Base-by-base conservation (phyloP, 92 coral and sea anemone species). In the Diadumene lineata region DNA sequence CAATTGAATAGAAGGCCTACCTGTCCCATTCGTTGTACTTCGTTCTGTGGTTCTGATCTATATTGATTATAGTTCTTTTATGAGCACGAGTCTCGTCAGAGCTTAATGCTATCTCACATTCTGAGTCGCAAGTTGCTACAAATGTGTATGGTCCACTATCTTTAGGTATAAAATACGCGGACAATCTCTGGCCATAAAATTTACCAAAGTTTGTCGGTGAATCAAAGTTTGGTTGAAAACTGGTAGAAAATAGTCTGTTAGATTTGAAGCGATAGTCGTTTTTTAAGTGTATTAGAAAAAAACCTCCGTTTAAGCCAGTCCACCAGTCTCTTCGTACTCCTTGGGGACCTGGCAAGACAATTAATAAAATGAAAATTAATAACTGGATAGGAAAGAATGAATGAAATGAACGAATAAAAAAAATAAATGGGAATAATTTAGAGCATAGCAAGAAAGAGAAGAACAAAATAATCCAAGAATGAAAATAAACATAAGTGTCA, bases 81-180 rank as follows among this genome's bases (percentile, higher is more conserved):
- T 80, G 75, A 21, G 16, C 75, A 38, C 84, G 87, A 38, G 31
- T 63, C 56, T 90, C 96, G 75, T 86, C 87, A 2, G 27, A 19
- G 58, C 96, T 87, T 8, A 90, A 69, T 33, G 70, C 72, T 0
- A 90, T 75, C 60, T 76, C 80, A 56, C 96, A 90, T 61, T 85
- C 96, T 1, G 96, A 90, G 70, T 90, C 96, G 73, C 96, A 90
- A 0, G 96, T 83, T 25, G 85, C 96, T 25, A 66, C 38, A 50
- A 90, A 90, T 1, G 76, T 81, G 60, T 87, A 90, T 22, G 64
- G 53, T 4, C 96, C 96, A 21, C 80, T 70, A 22, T 2, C 11
- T 0, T 77, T 91, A 2, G 96, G 89, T 30, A 76, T 60, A 58
- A 90, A 90, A 64, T 64, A 90, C 7, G 92, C 89, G 25, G 77